Base-by-base conservation (phyloP, 2,797 vertebrate genomes). In the Sphenopsis melanotis region DNA sequence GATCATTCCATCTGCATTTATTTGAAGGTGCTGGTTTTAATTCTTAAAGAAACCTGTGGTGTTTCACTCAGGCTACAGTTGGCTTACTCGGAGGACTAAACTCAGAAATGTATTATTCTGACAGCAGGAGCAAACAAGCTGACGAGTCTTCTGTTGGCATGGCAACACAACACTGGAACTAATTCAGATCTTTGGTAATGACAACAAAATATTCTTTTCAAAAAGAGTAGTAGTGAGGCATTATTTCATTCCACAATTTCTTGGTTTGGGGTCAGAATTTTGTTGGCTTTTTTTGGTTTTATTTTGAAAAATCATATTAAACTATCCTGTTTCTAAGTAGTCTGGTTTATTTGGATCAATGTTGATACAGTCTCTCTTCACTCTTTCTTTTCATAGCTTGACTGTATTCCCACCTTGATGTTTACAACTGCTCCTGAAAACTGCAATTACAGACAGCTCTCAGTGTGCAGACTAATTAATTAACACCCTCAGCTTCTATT, bases 41-140 rank as follows among this genome's bases (percentile, higher is more conserved):
- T 85, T 94, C n/a, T 34, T 42, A 84, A 95, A 80, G 63, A 79
- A 64, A 15, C 19, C 71, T 82, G 36, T 53, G 49, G 53, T 79
- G 56, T 80, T 93, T 83, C 74, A 57, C 60, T 83, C 46, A 46
- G 46, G 75, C 49, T 89, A 56, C 89, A 92, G 32, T 8, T 79
- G 61, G 68, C 82, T 93, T 89, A 69, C 87, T 96, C 18, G 1
- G 53, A 92, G 83, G 74, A 84, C 70, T 82, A 75, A 94, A 89
- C 50, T 83, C 89, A 91, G 84, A 90, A 92, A 95, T 61, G 37
- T 41, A 56, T 90, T 96, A 88, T 86, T 90, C 90, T 95, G 87
- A 88, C 93, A 96, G 91, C 32, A 56, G 56, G 53, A 96, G 71
- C 84, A 95, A 94, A 94, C 78, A 95, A 89, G 87, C 80, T 86